Conservation (phyloP, 2,888 invertebrate genomes). For the Dexiosoma caninum region DNA sequence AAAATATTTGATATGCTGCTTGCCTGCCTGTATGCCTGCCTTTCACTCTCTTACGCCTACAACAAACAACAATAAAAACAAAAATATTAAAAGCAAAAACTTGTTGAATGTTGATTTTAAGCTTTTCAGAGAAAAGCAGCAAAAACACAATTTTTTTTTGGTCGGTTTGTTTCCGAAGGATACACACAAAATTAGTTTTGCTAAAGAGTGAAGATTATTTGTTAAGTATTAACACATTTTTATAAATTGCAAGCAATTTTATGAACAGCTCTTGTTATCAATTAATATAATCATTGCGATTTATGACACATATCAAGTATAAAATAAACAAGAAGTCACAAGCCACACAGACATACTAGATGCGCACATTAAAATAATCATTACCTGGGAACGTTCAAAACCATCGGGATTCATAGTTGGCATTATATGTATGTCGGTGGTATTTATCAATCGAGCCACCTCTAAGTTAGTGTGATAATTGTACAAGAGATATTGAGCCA, state of each 20-base stretch:
- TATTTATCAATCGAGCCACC: constrained; percentile 87
- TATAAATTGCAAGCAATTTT: neutral
- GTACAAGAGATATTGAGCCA: constrained; percentile 89
- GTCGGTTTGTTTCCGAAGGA: constrained; percentile 1
- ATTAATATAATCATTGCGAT: neutral
- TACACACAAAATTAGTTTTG: neutral
- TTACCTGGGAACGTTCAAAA: constrained; percentile 88
- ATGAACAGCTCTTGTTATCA: constrained; percentile 12
- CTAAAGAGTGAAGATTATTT: neutral
- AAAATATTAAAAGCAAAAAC: too few relatives aligned
- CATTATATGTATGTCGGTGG: constrained; percentile 95
- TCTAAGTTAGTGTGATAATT: constrained; percentile 85
- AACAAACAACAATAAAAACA: neutral
- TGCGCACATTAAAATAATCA: neutral
- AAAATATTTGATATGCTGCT: too few relatives aligned
- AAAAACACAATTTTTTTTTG: too few relatives aligned
- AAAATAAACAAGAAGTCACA: neutral
- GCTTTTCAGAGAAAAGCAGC: neutral
- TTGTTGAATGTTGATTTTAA: constrained; percentile 43
- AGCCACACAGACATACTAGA: neutral
- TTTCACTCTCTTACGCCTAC: neutral
- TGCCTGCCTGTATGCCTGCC: too few relatives aligned
- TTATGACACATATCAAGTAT: neutral
- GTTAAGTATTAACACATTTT: neutral
- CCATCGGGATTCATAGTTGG: constrained; percentile 99